These are phyloP conservation scores for Periparus ater DNA, from an alignment of 2,797 vertebrate genomes.

Conservation along the genomic window DNA sequence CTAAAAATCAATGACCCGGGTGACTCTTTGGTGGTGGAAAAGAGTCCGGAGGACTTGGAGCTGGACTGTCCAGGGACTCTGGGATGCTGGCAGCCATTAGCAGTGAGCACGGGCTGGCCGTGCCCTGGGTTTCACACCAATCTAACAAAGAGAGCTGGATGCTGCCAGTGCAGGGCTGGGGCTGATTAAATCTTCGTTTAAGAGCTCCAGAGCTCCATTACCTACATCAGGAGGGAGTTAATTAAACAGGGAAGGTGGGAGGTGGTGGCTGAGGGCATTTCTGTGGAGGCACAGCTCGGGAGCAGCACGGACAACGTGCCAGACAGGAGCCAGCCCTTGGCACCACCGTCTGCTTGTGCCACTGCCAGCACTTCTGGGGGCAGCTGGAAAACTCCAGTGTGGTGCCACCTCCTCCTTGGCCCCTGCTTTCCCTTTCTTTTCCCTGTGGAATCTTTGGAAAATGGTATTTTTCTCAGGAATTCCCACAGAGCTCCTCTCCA, in stretches of 20 bases:
- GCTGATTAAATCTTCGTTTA: conserved; percentile 65
- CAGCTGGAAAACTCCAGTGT: not conserved
- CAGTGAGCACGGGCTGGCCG: not conserved
- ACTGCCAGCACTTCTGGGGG: not conserved
- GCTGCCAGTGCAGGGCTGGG: not conserved
- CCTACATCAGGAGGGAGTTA: conserved; percentile 55
- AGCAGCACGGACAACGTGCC: fast-evolving
- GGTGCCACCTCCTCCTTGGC: not conserved
- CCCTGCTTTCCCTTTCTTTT: not conserved
- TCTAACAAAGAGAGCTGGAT: conserved; percentile 20
- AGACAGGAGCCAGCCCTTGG: not conserved
- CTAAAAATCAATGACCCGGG: conserved; percentile 27
- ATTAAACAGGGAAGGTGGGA: conserved; percentile 56
- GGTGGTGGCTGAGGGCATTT: conserved; percentile 17
- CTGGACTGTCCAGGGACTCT: not conserved
- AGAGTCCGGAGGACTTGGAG: not conserved
- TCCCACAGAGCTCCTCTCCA: not conserved
- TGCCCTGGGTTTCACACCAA: conserved; percentile 52
- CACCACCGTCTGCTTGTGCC: not conserved
- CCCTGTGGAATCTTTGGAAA: not conserved
- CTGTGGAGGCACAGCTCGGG: not conserved
- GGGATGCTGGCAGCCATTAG: conserved; percentile 11
- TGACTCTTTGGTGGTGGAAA: not conserved
- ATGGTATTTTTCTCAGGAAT: fast-evolving
- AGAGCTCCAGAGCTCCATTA: conserved; percentile 45